These are phyloP conservation scores for Bombus waltoni DNA, from an alignment of 1,140 invertebrate species.

Conservation along the genomic window DNA sequence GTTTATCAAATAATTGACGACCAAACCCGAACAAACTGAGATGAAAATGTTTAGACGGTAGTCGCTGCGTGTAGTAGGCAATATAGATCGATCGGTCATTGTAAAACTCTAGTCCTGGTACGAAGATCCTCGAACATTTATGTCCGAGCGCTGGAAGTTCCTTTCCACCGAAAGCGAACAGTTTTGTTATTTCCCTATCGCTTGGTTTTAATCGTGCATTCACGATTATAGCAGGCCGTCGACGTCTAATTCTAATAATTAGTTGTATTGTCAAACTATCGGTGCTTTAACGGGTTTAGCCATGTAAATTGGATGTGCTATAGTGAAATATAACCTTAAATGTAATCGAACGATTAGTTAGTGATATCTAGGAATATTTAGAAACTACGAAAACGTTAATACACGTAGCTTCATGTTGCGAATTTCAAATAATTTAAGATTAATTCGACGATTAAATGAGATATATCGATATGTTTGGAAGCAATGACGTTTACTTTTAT, in stretches of 20 bases:
- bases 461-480: neutral
- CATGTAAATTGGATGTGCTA: neutral
- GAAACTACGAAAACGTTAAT: neutral
- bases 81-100: slow-evolving; percentile 71
- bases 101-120: slow-evolving; percentile 51
- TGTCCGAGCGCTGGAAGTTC: slow-evolving; percentile 61
- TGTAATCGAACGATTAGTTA: slow-evolving; percentile 13
- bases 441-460: neutral
- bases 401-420: neutral
- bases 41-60: slow-evolving; percentile 61
- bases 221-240: neutral
- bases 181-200: neutral
- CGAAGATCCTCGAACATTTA: slow-evolving; percentile 54
- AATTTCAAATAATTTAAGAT: slow-evolving; percentile 11
- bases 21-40: slow-evolving; percentile 52
- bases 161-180: slow-evolving; percentile 30
- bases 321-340: neutral
- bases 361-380: slow-evolving; percentile 16
- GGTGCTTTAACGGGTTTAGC: neutral
- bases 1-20: slow-evolving; percentile 56
- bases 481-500: neutral
- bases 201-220: neutral
- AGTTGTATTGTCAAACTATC: slow-evolving; percentile 5
- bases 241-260: slow-evolving; percentile 10
- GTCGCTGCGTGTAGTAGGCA: slow-evolving; percentile 74